Base-by-base conservation (phyloP, 2,888 invertebrate species). In the Acanthosepion pharaonis region DNA sequence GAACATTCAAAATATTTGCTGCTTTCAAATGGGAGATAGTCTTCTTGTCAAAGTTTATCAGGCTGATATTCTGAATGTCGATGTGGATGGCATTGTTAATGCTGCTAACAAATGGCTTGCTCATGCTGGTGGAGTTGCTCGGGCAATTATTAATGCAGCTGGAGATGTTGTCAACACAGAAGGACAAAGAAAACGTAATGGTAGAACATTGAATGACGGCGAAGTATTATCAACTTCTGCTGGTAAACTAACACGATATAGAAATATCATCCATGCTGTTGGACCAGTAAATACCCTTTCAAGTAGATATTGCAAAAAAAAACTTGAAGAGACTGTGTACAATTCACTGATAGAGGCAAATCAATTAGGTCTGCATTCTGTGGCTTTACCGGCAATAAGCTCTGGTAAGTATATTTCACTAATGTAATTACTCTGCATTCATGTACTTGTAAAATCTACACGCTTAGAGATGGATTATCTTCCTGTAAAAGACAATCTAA, bases 81-180 rank as follows among this genome's bases (percentile, higher is more conserved):
- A 42, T 28, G 92, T 92, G 8, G 92, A 92, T 20, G 92, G 92
- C 25, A 92, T 92, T 92, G 92, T 92, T n/a, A 92, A 92, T 49
- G 92, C 92, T 48, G 92, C 92, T 51, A 92, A 92, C 48, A 9
- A 11, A 92, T 51, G 15, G 9, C 48, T 92, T 15, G 0, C 5
- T 9, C 92, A 92, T 92, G 23, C 48, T 20, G 92, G 48, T 20
- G 92, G 92, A 28, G 20, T 92, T 92, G 92, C 92, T 28, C 20
- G 23, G 2, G 92, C 20, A 92, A 92, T 92, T 92, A 51, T 51
- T 15, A 53, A 48, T 2, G 92, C 92, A 28, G 92, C 92, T 48
- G 92, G 92, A 92, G 28, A 49, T 51, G 3, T 5, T 92, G 49
- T 92, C n/a, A 20, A 92, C 48, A 48, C 0, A 53, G 92, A 92